Evolutionary conservation across 2,797 vertebrate species (phyloP), one percentile per base, ranked within the genome.

Genomic region (Caiman crocodilus): DNA sequence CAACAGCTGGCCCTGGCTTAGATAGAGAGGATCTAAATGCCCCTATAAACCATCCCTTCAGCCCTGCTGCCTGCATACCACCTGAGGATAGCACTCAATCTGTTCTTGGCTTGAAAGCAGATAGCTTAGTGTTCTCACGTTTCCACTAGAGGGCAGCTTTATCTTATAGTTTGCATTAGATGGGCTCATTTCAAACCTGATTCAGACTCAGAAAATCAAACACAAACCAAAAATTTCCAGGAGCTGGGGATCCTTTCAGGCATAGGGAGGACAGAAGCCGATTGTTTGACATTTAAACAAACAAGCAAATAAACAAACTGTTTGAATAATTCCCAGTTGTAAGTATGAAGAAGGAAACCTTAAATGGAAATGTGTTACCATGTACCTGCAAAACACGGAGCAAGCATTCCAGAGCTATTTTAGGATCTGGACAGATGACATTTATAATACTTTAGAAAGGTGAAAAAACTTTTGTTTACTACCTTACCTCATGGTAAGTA

Each of bases 71-170:
- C 67, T 17, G 26, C 59, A 5, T 11, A 17, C 67, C 11, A 32
- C 65, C n/a, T 23, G 9, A 6, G 9, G 5, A 30, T 10, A 50
- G 42, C 9, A 2, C 26, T 25, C 17, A 4, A 57, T 13, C 25
- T 71, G 25, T 13, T 57, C 20, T 26, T 0, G 11, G 7, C 0
- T 5, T 6, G 5, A 2, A 64, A 28, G 16, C 14, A 23, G 76
- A 4, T 20, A 50, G 42, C 42, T 50, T 50, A 50, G 58, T 1
- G 4, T 2, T 5, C 26, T 14, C 14, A 3, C 63, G 77, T 57
- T 95, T 77, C 92, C 94, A 18, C 94, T 94, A 96, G 95, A 93
- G 87, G 94, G 94, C 94, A 84, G 77, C 77, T 97, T 42, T 15
- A 88, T 26, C 61, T 4, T 83, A 26, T 16, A 5, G 58, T 84